Percentiles rank a stretch among this genome's conserved stretches.
Evolutionary conservation across 2,888 invertebrate species (phyloP).

Genomic region (Acrobasis repandana): DNA sequence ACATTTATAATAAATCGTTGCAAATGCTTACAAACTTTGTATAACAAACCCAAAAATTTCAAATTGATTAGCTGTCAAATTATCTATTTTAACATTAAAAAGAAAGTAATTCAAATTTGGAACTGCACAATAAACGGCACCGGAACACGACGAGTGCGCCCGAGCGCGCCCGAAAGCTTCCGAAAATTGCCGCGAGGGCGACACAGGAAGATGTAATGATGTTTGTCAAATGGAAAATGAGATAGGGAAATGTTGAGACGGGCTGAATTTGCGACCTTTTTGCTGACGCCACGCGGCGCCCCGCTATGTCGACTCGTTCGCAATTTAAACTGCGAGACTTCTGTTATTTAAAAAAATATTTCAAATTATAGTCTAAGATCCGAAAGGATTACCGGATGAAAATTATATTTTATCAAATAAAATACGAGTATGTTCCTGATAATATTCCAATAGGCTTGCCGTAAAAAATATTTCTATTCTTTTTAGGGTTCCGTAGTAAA

Average conservation of each 20-base stretch:
- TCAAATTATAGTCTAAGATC: too few species aligned
- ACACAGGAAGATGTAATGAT: conserved; percentile 79
- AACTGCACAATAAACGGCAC: conserved; percentile 42
- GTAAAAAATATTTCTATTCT: too few species aligned
- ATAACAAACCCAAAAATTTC: too few species aligned
- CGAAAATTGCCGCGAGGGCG: conserved; percentile 64
- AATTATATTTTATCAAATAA: too few species aligned
- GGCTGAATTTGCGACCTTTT: conserved; percentile 72
- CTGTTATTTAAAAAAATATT: conserved; percentile 9
- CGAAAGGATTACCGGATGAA: too few species aligned
- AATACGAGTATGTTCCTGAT: too few species aligned
- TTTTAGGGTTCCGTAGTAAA: too few species aligned
- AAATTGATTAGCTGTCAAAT: too few species aligned
- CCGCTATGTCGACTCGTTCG: conserved; percentile 20
- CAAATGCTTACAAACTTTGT: too few species aligned
- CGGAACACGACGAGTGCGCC: conserved; percentile 57
- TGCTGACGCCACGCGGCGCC: conserved; percentile 54
- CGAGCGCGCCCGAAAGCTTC: conserved; percentile 63
- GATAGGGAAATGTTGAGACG: conserved; percentile 79
- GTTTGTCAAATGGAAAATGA: conserved; percentile 83
- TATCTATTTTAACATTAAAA: too few species aligned
- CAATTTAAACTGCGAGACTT: conserved; percentile 9
- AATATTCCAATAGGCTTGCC: too few species aligned
- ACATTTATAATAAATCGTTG: too few species aligned
- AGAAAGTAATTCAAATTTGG: conserved; percentile 42